phyloP scores from a whole-genome alignment of 2,888 invertebrate species.

The Macrosoma leucophasiata region DNA sequence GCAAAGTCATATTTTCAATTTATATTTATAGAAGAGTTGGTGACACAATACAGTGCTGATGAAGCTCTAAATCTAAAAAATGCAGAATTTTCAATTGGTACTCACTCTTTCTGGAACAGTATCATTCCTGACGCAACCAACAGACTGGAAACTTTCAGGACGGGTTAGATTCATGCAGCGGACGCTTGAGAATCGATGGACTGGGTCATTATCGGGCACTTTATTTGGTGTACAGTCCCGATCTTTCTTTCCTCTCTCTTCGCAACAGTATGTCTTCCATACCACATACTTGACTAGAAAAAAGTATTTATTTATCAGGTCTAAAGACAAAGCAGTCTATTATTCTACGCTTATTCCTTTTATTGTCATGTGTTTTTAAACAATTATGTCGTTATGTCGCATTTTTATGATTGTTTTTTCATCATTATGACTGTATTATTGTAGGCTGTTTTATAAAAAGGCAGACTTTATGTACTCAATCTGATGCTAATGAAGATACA shows the following conservation, averaged over 20 bases:
- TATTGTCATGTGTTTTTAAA: too few species aligned
- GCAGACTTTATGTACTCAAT: too few species aligned
- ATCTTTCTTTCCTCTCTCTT: slow-evolving; percentile 28
- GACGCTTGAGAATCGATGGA: slow-evolving; percentile 35
- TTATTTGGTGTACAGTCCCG: slow-evolving; percentile 30
- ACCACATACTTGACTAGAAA: slow-evolving; percentile 34
- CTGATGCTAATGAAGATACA: too few species aligned
- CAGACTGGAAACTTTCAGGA: slow-evolving; percentile 34
- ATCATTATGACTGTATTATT: too few species aligned
- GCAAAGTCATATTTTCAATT: too few species aligned
- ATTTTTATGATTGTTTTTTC: too few species aligned
- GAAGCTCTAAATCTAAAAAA: too few species aligned
- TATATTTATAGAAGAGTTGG: too few species aligned
- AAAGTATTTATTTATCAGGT: neutral
- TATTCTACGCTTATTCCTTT: too few species aligned
- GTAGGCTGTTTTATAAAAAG: too few species aligned
- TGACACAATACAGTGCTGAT: too few species aligned
- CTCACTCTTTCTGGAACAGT: slow-evolving; percentile 31
- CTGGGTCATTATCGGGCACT: slow-evolving; percentile 35
- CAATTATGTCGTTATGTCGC: too few species aligned
- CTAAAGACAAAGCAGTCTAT: neutral
- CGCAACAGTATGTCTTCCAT: slow-evolving; percentile 37
- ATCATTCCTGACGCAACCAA: slow-evolving; percentile 31
- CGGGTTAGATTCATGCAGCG: slow-evolving; percentile 38
- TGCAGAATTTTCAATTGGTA: neutral